Percentiles rank a stretch among this genome's conserved stretches.
Conservation (phyloP, 2,113 vertebrate genomes). For the Anarrhichthys ocellatus region DNA sequence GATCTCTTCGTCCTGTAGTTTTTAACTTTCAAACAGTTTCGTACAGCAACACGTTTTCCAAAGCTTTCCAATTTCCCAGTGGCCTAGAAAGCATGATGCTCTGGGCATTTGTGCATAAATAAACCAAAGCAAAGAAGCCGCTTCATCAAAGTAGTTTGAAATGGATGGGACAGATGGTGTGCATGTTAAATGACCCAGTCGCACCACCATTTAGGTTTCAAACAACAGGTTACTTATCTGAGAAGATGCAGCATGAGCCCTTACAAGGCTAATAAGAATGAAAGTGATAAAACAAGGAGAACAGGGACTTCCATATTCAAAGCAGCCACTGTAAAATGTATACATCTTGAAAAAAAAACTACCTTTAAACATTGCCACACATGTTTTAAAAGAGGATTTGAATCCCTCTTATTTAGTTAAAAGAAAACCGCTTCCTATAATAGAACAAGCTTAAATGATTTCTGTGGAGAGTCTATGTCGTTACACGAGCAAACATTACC, state of each 20-base stretch:
- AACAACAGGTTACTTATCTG: constrained; percentile 22
- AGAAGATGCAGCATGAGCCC: not conserved
- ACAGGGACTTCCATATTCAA: not conserved
- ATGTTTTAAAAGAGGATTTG: not conserved
- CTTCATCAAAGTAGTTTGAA: constrained; percentile 39
- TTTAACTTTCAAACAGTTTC: not conserved
- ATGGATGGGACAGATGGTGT: constrained; percentile 49
- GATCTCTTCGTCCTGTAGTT: not conserved
- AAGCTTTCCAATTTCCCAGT: constrained; percentile 59
- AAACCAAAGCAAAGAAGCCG: constrained; percentile 37
- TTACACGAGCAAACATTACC: not conserved
- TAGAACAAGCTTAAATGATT: constrained; percentile 2
- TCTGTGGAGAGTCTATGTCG: not conserved
- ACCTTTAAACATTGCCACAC: rapidly evolving
- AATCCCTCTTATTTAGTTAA: not conserved
- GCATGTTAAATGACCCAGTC: constrained; percentile 31
- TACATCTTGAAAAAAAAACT: not conserved
- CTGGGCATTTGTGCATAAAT: constrained; percentile 54
- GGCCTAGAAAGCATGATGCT: constrained; percentile 61
- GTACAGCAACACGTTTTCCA: constrained; percentile 26
- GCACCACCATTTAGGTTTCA: constrained; percentile 31
- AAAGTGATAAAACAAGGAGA: not conserved
- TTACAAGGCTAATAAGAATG: not conserved
- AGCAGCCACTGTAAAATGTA: not conserved
- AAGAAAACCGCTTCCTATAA: not conserved